Percentiles rank a stretch among this genome's conserved stretches.
Evolutionary conservation across 1,140 invertebrate genomes (phyloP).

Genomic region (Tribolium madens): DNA sequence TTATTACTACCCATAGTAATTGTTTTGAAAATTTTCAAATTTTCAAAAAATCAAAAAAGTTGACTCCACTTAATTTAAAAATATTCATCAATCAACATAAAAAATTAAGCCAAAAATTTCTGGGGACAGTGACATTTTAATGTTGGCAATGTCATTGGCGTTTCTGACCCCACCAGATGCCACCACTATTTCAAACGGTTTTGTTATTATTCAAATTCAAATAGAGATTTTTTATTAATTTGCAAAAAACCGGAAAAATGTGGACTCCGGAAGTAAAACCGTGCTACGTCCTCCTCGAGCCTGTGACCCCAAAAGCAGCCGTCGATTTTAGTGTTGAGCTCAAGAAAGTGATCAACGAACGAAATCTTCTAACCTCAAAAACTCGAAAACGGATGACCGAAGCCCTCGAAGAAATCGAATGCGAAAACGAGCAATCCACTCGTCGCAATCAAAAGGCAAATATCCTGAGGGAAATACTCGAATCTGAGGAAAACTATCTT

Average conservation of each 20-base stretch:
- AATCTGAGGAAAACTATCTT: slow-evolving; percentile 79
- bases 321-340: slow-evolving; percentile 72
- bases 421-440: slow-evolving; percentile 65
- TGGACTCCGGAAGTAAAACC: not conserved
- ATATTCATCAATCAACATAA: no score
- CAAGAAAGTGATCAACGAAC: slow-evolving; percentile 71
- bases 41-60: no score
- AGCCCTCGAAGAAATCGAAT: slow-evolving; percentile 68
- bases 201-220: not conserved
- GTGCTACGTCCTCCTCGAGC: slow-evolving; percentile 27
- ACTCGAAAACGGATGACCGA: slow-evolving; percentile 71
- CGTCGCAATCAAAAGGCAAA: slow-evolving; percentile 68
- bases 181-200: not conserved
- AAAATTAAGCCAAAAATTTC: no score
- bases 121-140: not conserved
- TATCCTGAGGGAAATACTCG: slow-evolving; percentile 76
- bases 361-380: slow-evolving; percentile 74
- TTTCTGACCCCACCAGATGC: not conserved
- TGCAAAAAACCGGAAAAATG: not conserved
- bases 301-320: slow-evolving; percentile 65
- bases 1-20: no score
- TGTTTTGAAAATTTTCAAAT: no score
- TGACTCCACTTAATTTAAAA: no score
- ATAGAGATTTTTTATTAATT: no score
- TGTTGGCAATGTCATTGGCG: no score